These are phyloP conservation scores for Enteromius mattozi DNA, from an alignment of 2,797 vertebrate species.

Conservation along the genomic window DNA sequence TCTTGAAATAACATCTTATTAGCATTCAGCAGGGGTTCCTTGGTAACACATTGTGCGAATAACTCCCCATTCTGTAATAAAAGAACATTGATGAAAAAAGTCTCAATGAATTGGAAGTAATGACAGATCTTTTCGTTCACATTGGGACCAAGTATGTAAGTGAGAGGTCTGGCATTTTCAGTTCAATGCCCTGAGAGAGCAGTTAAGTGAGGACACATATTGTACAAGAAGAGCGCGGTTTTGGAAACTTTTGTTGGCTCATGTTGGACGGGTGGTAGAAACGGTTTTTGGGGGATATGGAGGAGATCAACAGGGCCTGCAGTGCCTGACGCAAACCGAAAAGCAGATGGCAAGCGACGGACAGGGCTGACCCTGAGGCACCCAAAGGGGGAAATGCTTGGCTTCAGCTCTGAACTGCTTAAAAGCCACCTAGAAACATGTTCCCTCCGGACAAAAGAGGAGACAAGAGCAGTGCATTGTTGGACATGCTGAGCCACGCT, in stretches of 20 bases:
- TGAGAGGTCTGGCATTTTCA: constrained; percentile 22
- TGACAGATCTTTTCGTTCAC: neutral
- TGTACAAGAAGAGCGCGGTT: constrained; percentile 11
- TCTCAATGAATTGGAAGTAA: neutral
- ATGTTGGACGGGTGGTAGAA: constrained; percentile 18
- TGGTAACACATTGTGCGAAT: constrained; percentile 25
- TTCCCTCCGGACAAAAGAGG: constrained; percentile 52
- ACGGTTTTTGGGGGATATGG: constrained; percentile 9
- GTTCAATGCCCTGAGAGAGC: constrained; percentile 15
- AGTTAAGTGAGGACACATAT: neutral
- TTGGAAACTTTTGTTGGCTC: constrained; percentile 13
- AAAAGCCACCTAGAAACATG: constrained; percentile 44
- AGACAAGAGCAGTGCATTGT: constrained; percentile 33
- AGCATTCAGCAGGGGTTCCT: constrained; percentile 55
- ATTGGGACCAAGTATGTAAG: neutral
- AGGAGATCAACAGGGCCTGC: constrained; percentile 28
- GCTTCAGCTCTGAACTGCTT: constrained; percentile 42
- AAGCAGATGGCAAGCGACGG: constrained; percentile 60
- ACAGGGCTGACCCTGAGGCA: constrained; percentile 56
- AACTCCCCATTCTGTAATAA: constrained; percentile 15
- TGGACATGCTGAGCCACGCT: constrained; percentile 41
- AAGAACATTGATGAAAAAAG: constrained; percentile 17
- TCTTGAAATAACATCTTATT: constrained; percentile 60
- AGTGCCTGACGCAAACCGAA: constrained; percentile 46
- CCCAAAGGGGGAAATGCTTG: constrained; percentile 49